A percentile compares a stretch with the other conserved stretches of the same genome.
These are phyloP conservation scores for Liopterus haemorrhoidalis DNA, from an alignment of 2,888 invertebrate species.

Conservation along the genomic window DNA sequence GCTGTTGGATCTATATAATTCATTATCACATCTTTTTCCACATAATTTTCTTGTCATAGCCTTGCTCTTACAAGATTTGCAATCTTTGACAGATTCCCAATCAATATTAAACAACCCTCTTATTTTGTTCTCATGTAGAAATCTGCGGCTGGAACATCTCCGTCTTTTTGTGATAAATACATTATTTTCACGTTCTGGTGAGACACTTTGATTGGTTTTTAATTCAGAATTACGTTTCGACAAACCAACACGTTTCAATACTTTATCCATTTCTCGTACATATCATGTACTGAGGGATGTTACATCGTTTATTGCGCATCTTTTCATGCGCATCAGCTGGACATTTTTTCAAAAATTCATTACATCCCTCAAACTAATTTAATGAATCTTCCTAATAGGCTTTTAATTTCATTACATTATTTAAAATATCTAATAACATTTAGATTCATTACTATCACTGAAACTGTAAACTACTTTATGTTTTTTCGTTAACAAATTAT, in stretches of 20 bases:
- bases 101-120: constrained; percentile 48
- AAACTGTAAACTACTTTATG: too few species aligned
- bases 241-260: constrained; percentile 45
- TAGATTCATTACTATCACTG: too few species aligned
- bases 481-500: too few species aligned
- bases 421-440: too few species aligned
- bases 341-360: too few species aligned
- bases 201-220: constrained; percentile 19
- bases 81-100: constrained; percentile 52
- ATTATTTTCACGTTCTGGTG: constrained; percentile 16
- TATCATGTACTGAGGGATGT: too few species aligned
- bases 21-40: constrained; percentile 72
- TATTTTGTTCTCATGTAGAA: constrained; percentile 38
- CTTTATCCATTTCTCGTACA: constrained; percentile 46
- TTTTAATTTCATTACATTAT: too few species aligned
- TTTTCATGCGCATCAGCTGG: too few species aligned
- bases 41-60: constrained; percentile 67
- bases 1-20: constrained; percentile 79
- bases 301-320: too few species aligned
- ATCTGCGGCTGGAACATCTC: constrained; percentile 10
- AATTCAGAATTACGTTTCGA: constrained; percentile 37
- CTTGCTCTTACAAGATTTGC: constrained; percentile 51
- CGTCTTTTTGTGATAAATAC: neutral
- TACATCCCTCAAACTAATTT: too few species aligned
- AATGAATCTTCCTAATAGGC: too few species aligned